Evolutionary conservation across 2,888 invertebrate genomes (phyloP), one percentile per base, ranked within the genome.

Genomic region (Clistopyga incitator): DNA sequence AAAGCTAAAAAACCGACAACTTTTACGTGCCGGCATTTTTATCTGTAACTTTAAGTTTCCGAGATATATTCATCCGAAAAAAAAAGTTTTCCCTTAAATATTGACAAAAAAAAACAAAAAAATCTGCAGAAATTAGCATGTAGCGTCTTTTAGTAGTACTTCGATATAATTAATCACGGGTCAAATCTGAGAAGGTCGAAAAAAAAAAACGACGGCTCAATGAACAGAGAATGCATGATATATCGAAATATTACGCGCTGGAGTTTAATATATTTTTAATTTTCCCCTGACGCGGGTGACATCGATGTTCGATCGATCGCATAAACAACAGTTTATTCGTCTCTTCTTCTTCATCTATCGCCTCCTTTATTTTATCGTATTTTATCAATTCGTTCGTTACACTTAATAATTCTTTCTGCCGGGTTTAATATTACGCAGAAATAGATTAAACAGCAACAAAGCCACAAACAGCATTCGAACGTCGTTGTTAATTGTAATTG

Each of bases 401-500:
- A 18, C 11, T 34, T 25, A 18, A 70, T 34, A 20, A 70, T 20
- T 54, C 54, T 10, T 38, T 54, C 38, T 54, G 70, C 52, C n/a
- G n/a, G 18, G 70, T 54, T n/a, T 34, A 54, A 56, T 25, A 10
- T 23, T 56, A 42, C 42, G 47, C 75, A 50, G 23, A 38, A 61
- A 29, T 23, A n/a, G 29, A 10, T n/a, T 47, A 18, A 75, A 75
- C 42, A 38, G 23, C 6, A 56, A 23, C 13, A 25, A 59, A 6
- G 4, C 18, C n/a, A 61, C n/a, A 38, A 38, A 64, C 11, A 54
- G 54, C 71, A 29, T 59, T 47, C 18, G 29, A 34, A 34, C 13
- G 71, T 34, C 45, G 38, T 78, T 71, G 29, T 64, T 78, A 45
- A 50, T 47, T 56, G 68, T 54, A 29, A 68, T 67, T 68, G 42